phyloP scores from a whole-genome alignment of 2,113 vertebrate genomes.

The Silurus glanis region DNA sequence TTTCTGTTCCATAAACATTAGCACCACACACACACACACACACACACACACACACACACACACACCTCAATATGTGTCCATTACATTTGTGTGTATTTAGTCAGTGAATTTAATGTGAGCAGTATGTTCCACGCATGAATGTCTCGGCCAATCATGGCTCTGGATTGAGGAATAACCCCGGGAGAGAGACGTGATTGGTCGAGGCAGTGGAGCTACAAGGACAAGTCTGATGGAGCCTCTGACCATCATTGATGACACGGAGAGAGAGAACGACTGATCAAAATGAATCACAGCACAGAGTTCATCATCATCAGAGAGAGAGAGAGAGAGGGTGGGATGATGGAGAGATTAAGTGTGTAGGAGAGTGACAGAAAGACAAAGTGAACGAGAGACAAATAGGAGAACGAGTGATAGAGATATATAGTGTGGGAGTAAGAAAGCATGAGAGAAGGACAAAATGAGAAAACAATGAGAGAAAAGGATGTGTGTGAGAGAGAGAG shows the following conservation, averaged over 20 bases:
- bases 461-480: neutral
- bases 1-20: conserved; percentile 33
- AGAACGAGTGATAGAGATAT: neutral
- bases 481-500: neutral
- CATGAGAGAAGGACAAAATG: too few species aligned
- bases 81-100: conserved; percentile 19
- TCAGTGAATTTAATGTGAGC: conserved; percentile 58
- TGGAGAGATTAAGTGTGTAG: neutral
- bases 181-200: conserved; percentile 67
- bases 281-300: neutral
- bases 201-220: conserved; percentile 70
- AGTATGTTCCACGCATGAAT: conserved; percentile 57
- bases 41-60: conserved; percentile 5
- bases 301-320: conserved; percentile 4
- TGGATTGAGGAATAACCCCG: conserved; percentile 72
- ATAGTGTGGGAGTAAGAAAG: neutral
- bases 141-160: conserved; percentile 51
- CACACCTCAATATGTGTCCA: neutral
- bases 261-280: conserved; percentile 73
- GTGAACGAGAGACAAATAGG: neutral
- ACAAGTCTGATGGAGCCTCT: conserved; percentile 67
- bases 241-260: conserved; percentile 73
- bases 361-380: neutral
- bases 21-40: conserved; percentile 8
- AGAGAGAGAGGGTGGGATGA: neutral